phyloP scores from a whole-genome alignment of 2,888 invertebrate genomes.

The Spilarctia lutea region DNA sequence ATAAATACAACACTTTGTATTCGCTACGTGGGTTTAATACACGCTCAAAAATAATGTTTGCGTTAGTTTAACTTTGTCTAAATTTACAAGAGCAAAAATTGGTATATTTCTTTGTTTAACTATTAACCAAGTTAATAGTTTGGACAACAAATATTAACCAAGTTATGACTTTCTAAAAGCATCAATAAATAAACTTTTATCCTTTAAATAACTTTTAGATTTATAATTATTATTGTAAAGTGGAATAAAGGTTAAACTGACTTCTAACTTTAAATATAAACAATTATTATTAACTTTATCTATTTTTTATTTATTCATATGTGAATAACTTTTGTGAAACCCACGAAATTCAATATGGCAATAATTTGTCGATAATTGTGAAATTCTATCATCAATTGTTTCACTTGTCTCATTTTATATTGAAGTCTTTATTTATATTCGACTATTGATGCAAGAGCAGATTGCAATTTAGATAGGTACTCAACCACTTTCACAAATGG shows the following conservation, averaged over 20 bases:
- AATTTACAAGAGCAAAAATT: too few relatives aligned
- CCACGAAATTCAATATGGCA: background rate
- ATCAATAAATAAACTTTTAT: too few relatives aligned
- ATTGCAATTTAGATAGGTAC: background rate
- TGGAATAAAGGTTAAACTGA: background rate
- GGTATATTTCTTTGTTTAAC: too few relatives aligned
- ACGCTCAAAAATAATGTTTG: too few relatives aligned
- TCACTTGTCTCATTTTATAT: too few relatives aligned
- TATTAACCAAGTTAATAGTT: too few relatives aligned
- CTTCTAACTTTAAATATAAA: background rate
- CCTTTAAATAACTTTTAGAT: background rate
- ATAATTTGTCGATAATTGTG: background rate
- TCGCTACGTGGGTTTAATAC: too few relatives aligned
- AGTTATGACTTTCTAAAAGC: too few relatives aligned
- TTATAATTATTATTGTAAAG: background rate
- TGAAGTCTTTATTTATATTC: background rate
- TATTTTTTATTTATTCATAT: background rate
- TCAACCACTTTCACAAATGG: background rate
- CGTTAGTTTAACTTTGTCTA: too few relatives aligned
- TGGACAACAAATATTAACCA: too few relatives aligned
- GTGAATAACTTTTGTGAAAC: background rate
- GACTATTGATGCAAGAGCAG: background rate
- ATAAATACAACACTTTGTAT: too few relatives aligned
- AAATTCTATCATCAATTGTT: background rate
- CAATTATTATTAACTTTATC: background rate